These are phyloP conservation scores for Premnoplex brunnescens DNA, from an alignment of 2,797 vertebrate genomes.

Conservation along the genomic window DNA sequence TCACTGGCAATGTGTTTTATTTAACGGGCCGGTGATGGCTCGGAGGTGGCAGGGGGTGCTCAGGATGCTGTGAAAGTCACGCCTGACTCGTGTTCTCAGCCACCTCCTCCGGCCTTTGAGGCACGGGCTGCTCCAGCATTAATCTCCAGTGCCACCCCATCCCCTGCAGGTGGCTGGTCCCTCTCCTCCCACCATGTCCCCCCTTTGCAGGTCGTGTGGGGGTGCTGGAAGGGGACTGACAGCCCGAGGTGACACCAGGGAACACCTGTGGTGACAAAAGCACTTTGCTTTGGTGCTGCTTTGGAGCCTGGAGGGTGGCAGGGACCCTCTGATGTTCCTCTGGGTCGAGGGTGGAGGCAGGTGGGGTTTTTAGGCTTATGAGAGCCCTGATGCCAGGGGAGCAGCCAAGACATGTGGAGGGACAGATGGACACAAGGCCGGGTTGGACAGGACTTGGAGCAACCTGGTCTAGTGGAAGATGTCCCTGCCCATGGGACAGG, in stretches of 20 bases:
- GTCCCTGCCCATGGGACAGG: not conserved
- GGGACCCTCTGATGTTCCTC: not conserved
- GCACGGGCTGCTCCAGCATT: fast-evolving
- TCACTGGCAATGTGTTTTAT: constrained; percentile 50
- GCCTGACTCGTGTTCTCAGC: not conserved
- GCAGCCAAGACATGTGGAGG: fast-evolving
- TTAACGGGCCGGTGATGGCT: not conserved
- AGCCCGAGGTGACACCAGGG: not conserved
- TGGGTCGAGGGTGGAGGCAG: not conserved
- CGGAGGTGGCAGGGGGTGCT: not conserved
- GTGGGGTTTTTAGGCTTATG: not conserved
- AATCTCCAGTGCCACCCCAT: not conserved
- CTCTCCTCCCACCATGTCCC: fast-evolving
- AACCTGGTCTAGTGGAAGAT: not conserved
- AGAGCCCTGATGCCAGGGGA: not conserved
- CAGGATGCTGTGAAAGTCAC: not conserved
- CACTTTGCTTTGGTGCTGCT: not conserved
- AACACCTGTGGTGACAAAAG: not conserved
- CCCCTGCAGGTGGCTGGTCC: not conserved
- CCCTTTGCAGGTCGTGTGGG: not conserved
- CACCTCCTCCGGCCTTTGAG: not conserved
- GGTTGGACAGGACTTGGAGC: not conserved
- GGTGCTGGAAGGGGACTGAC: not conserved
- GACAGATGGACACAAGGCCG: not conserved
- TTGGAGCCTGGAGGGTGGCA: not conserved